These are phyloP conservation scores for Decapterus maruadsi DNA, from an alignment of 2,797 vertebrate species.

Conservation along the genomic window DNA sequence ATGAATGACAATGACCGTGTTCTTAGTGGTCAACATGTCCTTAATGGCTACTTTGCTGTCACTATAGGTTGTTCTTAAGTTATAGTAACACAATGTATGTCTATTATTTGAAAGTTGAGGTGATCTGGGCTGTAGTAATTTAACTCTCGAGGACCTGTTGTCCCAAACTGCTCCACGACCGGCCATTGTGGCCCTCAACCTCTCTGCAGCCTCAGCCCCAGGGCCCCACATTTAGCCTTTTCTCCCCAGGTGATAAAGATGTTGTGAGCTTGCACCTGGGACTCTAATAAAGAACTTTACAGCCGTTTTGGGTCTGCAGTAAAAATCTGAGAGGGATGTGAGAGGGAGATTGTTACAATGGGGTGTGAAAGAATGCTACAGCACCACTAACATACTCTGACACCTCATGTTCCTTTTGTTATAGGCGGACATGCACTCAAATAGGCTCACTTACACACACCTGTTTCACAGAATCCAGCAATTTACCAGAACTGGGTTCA, in stretches of 20 bases:
- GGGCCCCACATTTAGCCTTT: slow-evolving; percentile 42
- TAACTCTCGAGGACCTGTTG: slow-evolving; percentile 40
- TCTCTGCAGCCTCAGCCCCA: slow-evolving; percentile 43
- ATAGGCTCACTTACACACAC: slow-evolving; percentile 49
- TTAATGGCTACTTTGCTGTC: background rate
- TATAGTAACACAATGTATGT: slow-evolving; percentile 19
- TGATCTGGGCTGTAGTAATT: slow-evolving; percentile 30
- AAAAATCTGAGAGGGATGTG: slow-evolving; percentile 72
- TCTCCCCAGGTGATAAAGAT: slow-evolving; percentile 75
- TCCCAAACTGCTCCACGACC: slow-evolving; percentile 39
- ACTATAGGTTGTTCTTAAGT: slow-evolving; percentile 5
- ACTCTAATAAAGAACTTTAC: slow-evolving; percentile 80
- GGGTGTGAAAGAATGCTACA: slow-evolving; percentile 72
- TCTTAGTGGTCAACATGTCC: background rate
- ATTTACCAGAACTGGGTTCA: slow-evolving; percentile 52
- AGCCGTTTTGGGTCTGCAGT: slow-evolving; percentile 71
- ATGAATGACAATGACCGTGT: background rate
- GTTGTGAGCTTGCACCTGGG: slow-evolving; percentile 78
- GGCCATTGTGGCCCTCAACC: slow-evolving; percentile 39
- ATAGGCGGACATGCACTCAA: slow-evolving; percentile 25
- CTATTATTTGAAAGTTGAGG: slow-evolving; percentile 16
- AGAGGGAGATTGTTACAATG: slow-evolving; percentile 72
- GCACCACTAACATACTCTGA: slow-evolving; percentile 56
- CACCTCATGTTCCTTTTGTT: slow-evolving; percentile 67
- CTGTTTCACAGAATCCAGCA: slow-evolving; percentile 57